Percentiles rank a stretch among this genome's conserved stretches.
These are phyloP conservation scores for Malthinus flaveolus DNA, from an alignment of 2,888 invertebrate genomes.

Conservation along the genomic window DNA sequence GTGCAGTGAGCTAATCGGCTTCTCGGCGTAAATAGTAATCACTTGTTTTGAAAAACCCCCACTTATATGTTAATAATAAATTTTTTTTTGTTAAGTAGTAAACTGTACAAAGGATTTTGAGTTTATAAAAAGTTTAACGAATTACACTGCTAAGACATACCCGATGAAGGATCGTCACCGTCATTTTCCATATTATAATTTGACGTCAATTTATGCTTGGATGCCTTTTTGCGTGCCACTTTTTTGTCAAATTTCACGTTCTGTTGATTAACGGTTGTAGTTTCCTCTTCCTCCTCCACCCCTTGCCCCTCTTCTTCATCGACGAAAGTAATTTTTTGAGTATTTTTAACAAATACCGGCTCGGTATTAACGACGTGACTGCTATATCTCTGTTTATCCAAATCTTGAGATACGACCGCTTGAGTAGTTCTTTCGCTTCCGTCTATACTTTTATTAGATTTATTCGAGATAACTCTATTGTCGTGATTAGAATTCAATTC, in stretches of 20 bases:
- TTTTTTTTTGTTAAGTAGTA: constrained; percentile 20
- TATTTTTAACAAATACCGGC: constrained; percentile 53
- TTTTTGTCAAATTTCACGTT: constrained; percentile 26
- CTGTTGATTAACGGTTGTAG: constrained; percentile 20
- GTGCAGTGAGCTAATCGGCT: neutral
- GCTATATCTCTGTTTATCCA: constrained; percentile 43
- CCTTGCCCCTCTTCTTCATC: constrained; percentile 30
- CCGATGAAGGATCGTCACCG: constrained; percentile 55
- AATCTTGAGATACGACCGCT: constrained; percentile 44
- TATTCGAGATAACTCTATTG: constrained; percentile 51
- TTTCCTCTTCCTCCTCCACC: too few species aligned
- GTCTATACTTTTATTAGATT: constrained; percentile 52
- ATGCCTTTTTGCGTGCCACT: constrained; percentile 7
- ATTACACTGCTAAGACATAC: constrained; percentile 54
- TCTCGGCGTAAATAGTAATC: constrained; percentile 9
- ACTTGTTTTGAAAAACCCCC: neutral
- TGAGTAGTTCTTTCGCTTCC: constrained; percentile 50
- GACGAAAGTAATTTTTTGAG: constrained; percentile 37
- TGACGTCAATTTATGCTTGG: constrained; percentile 5
- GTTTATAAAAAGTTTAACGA: constrained; percentile 19
- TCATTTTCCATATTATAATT: constrained; percentile 42
- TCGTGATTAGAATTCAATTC: constrained; percentile 34
- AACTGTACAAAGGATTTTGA: constrained; percentile 26
- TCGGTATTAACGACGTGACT: constrained; percentile 54
- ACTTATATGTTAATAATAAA: constrained; percentile 23